Evolutionary conservation across 2,888 invertebrate genomes (phyloP).

Genomic region (Argyra leucocephala): DNA sequence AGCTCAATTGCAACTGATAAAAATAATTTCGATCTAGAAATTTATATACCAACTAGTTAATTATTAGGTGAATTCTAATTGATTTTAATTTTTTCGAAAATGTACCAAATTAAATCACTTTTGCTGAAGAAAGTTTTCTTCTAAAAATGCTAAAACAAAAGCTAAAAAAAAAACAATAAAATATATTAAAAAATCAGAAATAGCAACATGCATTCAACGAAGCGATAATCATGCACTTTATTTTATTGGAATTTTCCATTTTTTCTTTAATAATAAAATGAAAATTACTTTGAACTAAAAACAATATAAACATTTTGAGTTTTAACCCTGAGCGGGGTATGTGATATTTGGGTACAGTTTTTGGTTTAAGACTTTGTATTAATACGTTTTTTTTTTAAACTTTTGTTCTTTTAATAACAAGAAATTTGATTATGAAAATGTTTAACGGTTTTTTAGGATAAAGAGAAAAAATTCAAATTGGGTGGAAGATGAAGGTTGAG

Average conservation of each 20-base stretch:
- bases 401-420: too few relatives aligned
- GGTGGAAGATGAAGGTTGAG: too few relatives aligned
- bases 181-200: not conserved
- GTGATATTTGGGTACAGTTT: too few relatives aligned
- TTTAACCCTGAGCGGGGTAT: too few relatives aligned
- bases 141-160: not conserved
- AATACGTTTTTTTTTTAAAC: too few relatives aligned
- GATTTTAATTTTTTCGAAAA: not conserved
- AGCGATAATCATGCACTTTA: not conserved
- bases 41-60: constrained; percentile 6
- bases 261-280: not conserved
- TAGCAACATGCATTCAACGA: not conserved
- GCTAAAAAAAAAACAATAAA: not conserved
- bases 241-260: not conserved
- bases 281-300: not conserved
- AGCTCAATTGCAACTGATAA: constrained; percentile 5
- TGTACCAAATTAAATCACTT: constrained; percentile 4
- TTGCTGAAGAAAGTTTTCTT: not conserved
- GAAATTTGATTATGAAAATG: too few relatives aligned
- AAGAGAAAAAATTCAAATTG: too few relatives aligned
- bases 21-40: not conserved
- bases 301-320: not conserved
- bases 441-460: too few relatives aligned
- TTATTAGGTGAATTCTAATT: constrained; percentile 6
- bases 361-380: too few relatives aligned